Evolutionary conservation across 2,113 vertebrate species (phyloP), one percentile per base, ranked within the genome.

Genomic region (Cinclus cinclus): DNA sequence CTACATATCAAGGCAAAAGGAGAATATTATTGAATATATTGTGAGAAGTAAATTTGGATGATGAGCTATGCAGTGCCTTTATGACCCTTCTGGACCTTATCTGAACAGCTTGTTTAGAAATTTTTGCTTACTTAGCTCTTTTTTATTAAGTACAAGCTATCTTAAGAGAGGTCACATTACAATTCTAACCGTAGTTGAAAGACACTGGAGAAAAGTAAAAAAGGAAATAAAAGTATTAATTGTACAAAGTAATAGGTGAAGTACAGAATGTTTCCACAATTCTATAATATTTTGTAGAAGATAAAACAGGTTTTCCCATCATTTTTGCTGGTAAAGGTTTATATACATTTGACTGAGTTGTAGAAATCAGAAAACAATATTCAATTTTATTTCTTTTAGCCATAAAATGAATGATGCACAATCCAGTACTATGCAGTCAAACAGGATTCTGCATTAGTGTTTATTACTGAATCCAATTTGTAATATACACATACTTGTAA

Each of bases 21-120:
- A 35, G 2, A 19, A 52, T 21, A 27, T 22, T 76, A 11, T 3
- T 0, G 0, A 39, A 52, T 39, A 58, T 3, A 28, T n/a, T 22
- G 2, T 41, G 41, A 65, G 24, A 75, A 46, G 6, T 25, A 50
- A 46, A 3, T 30, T 31, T 58, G 23, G 1, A 5, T 53, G 15
- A 2, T 20, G 8, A 28, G 6, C 22, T 69, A 27, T 59, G 3
- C 3, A 14, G 15, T 16, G 11, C 3, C 31, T 44, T 10, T 23
- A 16, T 39, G 7, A 56, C 14, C 22, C 1, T 33, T 44, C 16
- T 37, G n/a, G 13, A 70, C 35, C 4, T 55, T 59, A 63, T 59
- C 15, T 67, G 25, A 30, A 13, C 18, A 75, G 19, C 2, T 50
- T 5, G 49, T 70, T 53, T 39, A 56, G 15, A 90, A 81, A 56